Base-by-base conservation (phyloP, 2,113 vertebrate species). In the Piprites chloris region DNA sequence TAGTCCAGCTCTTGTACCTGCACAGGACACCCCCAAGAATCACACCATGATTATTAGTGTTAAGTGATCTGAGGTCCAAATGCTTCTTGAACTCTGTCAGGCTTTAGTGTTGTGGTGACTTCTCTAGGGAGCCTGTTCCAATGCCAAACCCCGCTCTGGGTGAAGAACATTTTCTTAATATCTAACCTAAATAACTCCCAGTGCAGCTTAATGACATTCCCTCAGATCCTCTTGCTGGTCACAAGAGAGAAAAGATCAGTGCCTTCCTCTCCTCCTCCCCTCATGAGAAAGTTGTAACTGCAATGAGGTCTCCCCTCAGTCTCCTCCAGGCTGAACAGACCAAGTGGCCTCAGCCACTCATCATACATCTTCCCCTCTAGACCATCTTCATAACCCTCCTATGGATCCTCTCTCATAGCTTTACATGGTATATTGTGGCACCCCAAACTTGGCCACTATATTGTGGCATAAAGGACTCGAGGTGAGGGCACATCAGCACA, bases 381-480 rank as follows among this genome's bases (percentile, higher is more conserved):
- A 2, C 12, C 16, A 28, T n/a, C 15, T 21, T 39, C 14, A 6
- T 9, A 28, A 22, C 23, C 6, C 7, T 74, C 22, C 33, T 74
- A 33, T 39, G 23, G 15, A 39, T 28, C 9, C 1, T 24, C 4
- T 52, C 33, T 46, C 14, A 59, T 9, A 26, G 5, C 9, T 52
- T 67, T 8, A 17, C 24, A 14, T 11, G 28, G 46, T n/a, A 5
- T 21, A 9, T 10, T 14, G 7, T 52, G 28, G 9, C 33, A 8
- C 13, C 28, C 52, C n/a, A 39, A 52, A 30, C 13, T 39, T n/a
- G n/a, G n/a, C n/a, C n/a, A n/a, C n/a, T n/a, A n/a, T n/a, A n/a
- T n/a, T n/a, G n/a, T n/a, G n/a, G 20, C 46, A 30, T 39, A 30
- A 0, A 1, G 19, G 7, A 59, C 0, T 0, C 2, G 0, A 46